These are phyloP conservation scores for Xestia sexstrigata DNA, from an alignment of 2,888 invertebrate genomes.

Conservation along the genomic window DNA sequence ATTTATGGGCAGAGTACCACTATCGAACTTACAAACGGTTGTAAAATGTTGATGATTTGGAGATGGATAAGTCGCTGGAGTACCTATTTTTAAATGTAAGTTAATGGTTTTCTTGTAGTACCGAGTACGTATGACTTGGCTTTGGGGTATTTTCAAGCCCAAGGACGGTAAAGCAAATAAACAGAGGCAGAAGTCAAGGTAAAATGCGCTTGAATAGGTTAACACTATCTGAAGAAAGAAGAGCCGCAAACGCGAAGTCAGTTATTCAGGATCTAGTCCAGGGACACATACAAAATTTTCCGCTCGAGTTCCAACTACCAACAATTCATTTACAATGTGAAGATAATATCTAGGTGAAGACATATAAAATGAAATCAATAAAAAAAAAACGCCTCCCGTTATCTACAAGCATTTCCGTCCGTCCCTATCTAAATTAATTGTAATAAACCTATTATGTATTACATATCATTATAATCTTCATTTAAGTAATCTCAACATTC, in stretches of 20 bases:
- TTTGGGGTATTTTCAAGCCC: not conserved
- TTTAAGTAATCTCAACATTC: conserved; percentile 10
- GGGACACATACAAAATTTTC: no score
- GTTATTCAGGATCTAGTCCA: not conserved
- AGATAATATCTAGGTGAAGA: not conserved
- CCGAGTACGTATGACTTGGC: not conserved
- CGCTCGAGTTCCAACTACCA: not conserved
- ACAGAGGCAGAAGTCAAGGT: conserved; percentile 21
- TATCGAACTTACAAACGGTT: conserved; percentile 33
- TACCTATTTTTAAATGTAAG: conserved; percentile 6
- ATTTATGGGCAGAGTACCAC: conserved; percentile 54
- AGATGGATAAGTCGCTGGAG: not conserved
- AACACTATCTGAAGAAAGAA: not conserved
- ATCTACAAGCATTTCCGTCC: conserved; percentile 7
- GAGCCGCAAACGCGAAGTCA: no score
- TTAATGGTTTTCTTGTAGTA: not conserved
- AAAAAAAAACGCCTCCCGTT: not conserved
- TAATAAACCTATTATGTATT: conserved; percentile 11
- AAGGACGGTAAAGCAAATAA: conserved; percentile 16
- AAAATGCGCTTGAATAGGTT: not conserved
- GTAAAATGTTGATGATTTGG: conserved; percentile 33
- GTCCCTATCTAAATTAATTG: conserved; percentile 11
- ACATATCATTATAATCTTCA: conserved; percentile 23
- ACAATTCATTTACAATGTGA: not conserved
- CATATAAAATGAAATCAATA: not conserved